These are phyloP conservation scores for Nyctibius bracteatus DNA, from an alignment of 2,113 vertebrate species.

Conservation along the genomic window DNA sequence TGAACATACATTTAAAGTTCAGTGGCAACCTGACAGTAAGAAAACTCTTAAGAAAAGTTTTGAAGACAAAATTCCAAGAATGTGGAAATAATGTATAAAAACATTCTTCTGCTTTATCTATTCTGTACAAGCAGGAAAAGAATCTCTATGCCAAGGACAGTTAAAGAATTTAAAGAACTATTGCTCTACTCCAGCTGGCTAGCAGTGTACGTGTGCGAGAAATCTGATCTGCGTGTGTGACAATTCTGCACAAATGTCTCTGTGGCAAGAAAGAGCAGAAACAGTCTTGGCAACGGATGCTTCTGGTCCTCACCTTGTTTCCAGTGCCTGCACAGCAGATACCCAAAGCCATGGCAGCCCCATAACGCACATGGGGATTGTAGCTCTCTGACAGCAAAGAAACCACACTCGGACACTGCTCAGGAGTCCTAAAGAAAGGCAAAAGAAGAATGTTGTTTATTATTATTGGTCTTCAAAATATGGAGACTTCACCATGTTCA, in stretches of 20 bases:
- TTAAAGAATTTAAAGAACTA: neutral
- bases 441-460: neutral
- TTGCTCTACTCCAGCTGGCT: neutral
- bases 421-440: slow-evolving; percentile 86
- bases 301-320: slow-evolving; percentile 85
- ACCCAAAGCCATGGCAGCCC: slow-evolving; percentile 95
- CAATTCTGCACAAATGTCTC: neutral
- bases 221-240: neutral
- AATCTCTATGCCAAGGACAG: neutral
- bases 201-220: neutral
- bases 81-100: neutral
- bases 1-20: neutral
- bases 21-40: neutral
- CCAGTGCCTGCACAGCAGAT: slow-evolving; percentile 98
- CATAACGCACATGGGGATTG: slow-evolving; percentile 97
- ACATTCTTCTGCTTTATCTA: neutral
- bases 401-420: slow-evolving; percentile 97
- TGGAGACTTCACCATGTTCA: neutral
- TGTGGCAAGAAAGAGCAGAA: neutral
- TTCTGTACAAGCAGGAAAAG: neutral
- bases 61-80: slow-evolving; percentile 2
- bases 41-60: neutral
- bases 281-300: neutral
- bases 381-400: slow-evolving; percentile 98
- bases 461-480: neutral